Base-by-base conservation (phyloP, 2,113 vertebrate genomes). In the Poecilia latipinna region DNA sequence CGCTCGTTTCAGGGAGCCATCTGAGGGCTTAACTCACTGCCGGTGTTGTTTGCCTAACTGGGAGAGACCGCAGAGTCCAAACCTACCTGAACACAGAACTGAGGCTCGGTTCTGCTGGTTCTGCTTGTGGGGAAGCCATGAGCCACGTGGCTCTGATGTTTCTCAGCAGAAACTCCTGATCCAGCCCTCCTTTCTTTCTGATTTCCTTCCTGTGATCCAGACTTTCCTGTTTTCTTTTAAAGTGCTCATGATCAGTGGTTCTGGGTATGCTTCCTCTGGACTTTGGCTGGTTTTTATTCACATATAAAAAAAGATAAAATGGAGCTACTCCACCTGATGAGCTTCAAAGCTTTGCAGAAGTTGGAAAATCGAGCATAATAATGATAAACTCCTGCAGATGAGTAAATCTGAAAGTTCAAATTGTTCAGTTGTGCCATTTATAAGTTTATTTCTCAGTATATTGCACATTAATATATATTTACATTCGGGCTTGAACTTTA, bases 31-130 rank as follows among this genome's bases (percentile, higher is more conserved):
- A 26, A 29, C 13, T 74, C 63, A 29, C 24, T 11, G 48, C 26
- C 19, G 4, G 4, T 48, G 44, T 39, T 35, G 68, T 48, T 19
- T 48, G 80, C 74, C 78, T 60, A 65, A 78, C 79, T 60, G 24
- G 44, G 63, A 62, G 19, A 22, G 51, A n/a, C 22, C 22, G 24
- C 44, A 17, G 44, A 17, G 17, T 48, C 15, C 44, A 48, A 48
- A 48, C 44, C 44, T 5, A 48, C 17, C 44, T 19, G 51, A n/a
- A 57, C 51, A 17, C 8, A 57, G 22, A 6, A 57, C 22, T 10
- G 51, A 57, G 2, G 51, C 51, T n/a, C 51, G 10, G 51, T 57
- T 57, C 51, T 57, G 17, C 51, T 57, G 51, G 51, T 11, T 57
- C 51, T 57, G 22, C 10, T n/a, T 57, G 24, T 48, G 5, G 44